These are phyloP conservation scores for Sabatieria punctata DNA, from an alignment of 2,888 invertebrate genomes.

Conservation along the genomic window DNA sequence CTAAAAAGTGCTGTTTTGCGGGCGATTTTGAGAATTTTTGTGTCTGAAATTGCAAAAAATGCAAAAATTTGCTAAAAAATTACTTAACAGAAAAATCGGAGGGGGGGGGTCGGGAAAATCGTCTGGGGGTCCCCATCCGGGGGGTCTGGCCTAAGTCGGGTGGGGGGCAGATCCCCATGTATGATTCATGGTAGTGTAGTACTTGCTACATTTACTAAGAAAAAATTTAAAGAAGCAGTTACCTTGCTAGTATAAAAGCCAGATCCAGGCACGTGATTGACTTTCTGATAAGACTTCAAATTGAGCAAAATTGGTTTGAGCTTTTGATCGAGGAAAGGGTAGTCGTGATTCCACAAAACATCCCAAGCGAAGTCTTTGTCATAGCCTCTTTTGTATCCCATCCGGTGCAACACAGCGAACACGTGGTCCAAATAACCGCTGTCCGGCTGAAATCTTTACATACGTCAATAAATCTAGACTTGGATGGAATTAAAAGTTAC, in stretches of 20 bases:
- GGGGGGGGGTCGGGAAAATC: too few relatives aligned
- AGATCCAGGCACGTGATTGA: constrained; percentile 86
- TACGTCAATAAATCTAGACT: neutral
- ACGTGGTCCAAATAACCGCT: constrained; percentile 62
- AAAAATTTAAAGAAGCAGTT: too few relatives aligned
- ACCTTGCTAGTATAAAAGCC: constrained; percentile 84
- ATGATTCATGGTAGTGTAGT: too few relatives aligned
- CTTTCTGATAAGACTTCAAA: constrained; percentile 52
- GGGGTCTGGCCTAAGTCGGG: too few relatives aligned
- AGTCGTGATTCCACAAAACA: constrained; percentile 82
- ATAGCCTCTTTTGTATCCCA: constrained; percentile 50
- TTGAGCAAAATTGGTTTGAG: constrained; percentile 42
- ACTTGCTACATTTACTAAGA: too few relatives aligned
- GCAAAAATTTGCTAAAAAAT: too few relatives aligned
- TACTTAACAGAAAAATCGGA: too few relatives aligned
- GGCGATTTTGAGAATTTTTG: too few relatives aligned
- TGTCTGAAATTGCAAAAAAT: too few relatives aligned
- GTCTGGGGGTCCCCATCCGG: too few relatives aligned
- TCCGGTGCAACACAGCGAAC: constrained; percentile 51
- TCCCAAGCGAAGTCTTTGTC: constrained; percentile 50
- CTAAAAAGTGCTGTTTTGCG: too few relatives aligned
- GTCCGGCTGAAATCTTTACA: constrained; percentile 13
- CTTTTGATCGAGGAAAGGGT: constrained; percentile 49
- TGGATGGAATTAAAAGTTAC: constrained; percentile 10
- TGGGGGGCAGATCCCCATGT: too few relatives aligned